Evolutionary conservation across 1,140 invertebrate genomes (phyloP), one percentile per base, ranked within the genome.

Genomic region (Drosophila saltans): DNA sequence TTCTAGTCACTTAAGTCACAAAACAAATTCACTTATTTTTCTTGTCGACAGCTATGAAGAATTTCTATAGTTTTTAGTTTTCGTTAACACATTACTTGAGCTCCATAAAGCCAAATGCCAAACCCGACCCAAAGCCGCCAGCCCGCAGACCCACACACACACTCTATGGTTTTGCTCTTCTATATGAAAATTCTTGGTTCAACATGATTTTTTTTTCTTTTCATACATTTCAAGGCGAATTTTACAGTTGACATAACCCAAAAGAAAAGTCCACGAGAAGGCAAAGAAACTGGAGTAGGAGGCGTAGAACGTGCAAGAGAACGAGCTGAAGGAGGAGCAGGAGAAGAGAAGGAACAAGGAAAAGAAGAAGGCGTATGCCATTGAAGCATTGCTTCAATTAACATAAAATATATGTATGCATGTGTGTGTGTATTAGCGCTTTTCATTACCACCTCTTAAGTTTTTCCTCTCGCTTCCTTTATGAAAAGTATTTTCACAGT

Each of bases 341-440:
- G 10, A 0, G 26, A 6, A 7, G 26, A 26, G 24, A n/a, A 33
- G 41, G 33, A 33, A 26, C 16, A 21, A 33, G 55, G 28, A 26
- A 59, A 41, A 57, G 1, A 10, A 33, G 59, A 30, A 77, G 60
- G 66, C 76, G 67, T 75, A 57, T 89, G 67, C 71, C 80, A 90
- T 75, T 90, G 81, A 90, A 59, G 83, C 83, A 83, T 76, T 82
- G 83, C 84, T 71, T 89, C 84, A 89, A 83, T 88, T 88, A 88
- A 81, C 84, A 89, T 83, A 89, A 89, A 80, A 84, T 63, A 74
- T 16, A 45, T 26, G 9, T 21, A 36, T 39, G 11, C 52, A 28
- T 59, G 41, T 72, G 36, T 59, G 75, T 48, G 67, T 57, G 69
- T 88, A 88, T 89, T 88, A 89, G 80, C 78, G 70, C 84, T 78